Conservation (phyloP, 2,888 invertebrate species). For the Ernsta delagoae region DNA sequence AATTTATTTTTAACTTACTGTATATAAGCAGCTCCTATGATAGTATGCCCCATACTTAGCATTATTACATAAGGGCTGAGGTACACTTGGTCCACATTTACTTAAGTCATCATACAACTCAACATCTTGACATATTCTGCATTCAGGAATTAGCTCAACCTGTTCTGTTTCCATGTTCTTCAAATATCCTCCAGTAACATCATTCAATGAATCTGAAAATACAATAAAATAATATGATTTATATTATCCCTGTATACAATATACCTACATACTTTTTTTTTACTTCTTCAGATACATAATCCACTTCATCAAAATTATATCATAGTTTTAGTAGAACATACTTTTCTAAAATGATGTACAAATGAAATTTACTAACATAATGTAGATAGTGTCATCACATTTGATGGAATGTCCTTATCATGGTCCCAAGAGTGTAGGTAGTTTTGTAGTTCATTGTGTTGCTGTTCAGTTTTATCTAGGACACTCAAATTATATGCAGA, state of each 20-base stretch:
- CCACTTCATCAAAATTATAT: too few species aligned
- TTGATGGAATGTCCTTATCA: conserved; percentile 71
- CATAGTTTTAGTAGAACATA: too few species aligned
- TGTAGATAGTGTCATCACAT: conserved; percentile 55
- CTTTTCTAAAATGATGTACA: too few species aligned
- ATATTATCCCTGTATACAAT: not conserved
- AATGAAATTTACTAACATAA: conserved; percentile 53
- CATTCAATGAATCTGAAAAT: not conserved
- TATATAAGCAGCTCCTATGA: conserved; percentile 69
- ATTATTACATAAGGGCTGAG: conserved; percentile 73
- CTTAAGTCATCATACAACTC: conserved; percentile 53
- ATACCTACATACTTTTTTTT: too few species aligned
- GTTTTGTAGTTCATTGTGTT: conserved; percentile 56
- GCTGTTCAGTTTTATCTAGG: conserved; percentile 65
- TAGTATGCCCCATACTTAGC: conserved; percentile 64
- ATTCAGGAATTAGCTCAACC: conserved; percentile 39
- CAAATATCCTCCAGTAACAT: not conserved
- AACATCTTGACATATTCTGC: conserved; percentile 69
- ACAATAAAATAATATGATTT: not conserved
- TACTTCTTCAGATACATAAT: too few species aligned
- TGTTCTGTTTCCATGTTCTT: conserved; percentile 1
- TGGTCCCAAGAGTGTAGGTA: conserved; percentile 71
- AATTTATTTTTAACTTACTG: conserved; percentile 51
- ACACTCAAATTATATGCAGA: conserved; percentile 67
- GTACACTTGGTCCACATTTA: conserved; percentile 50